Evolutionary conservation across 2,888 invertebrate genomes (phyloP).

Genomic region (Myopa tessellatipennis): DNA sequence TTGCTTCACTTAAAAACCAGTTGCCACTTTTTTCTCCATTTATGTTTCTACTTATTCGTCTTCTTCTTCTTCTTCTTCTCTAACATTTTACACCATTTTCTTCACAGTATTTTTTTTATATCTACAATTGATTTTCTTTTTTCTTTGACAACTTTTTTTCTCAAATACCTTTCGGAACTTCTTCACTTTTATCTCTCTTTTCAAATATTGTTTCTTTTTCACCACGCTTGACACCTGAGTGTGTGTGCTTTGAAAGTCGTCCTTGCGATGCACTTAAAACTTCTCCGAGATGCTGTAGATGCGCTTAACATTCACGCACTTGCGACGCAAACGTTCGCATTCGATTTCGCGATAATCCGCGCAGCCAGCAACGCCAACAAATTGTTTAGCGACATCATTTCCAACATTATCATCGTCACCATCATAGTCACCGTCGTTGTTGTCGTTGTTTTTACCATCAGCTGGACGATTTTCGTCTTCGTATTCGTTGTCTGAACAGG

Average conservation of each 20-base stretch:
- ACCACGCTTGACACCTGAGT: neutral
- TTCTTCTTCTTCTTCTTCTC: neutral
- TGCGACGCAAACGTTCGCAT: slow-evolving; percentile 64
- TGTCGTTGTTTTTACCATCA: neutral
- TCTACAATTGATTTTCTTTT: neutral
- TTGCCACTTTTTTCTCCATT: no score
- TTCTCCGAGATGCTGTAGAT: slow-evolving; percentile 68
- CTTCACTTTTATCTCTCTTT: slow-evolving; percentile 27
- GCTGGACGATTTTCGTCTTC: slow-evolving; percentile 46
- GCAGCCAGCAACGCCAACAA: slow-evolving; percentile 45
- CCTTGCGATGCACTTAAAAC: slow-evolving; percentile 54
- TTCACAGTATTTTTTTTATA: slow-evolving; percentile 1
- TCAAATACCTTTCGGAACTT: slow-evolving; percentile 14
- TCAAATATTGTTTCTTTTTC: neutral
- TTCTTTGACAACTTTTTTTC: neutral
- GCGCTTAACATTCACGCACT: slow-evolving; percentile 66
- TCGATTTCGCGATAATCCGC: slow-evolving; percentile 65
- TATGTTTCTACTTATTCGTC: no score
- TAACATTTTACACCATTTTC: slow-evolving; percentile 15
- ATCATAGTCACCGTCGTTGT: slow-evolving; percentile 13
- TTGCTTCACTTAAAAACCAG: no score
- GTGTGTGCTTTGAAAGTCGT: slow-evolving; percentile 7
- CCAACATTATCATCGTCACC: slow-evolving; percentile 43
- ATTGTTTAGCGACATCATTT: slow-evolving; percentile 37
- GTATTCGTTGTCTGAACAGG: slow-evolving; percentile 48